Conservation (phyloP, 2,113 vertebrate species). For the Synodontis membranacea region DNA sequence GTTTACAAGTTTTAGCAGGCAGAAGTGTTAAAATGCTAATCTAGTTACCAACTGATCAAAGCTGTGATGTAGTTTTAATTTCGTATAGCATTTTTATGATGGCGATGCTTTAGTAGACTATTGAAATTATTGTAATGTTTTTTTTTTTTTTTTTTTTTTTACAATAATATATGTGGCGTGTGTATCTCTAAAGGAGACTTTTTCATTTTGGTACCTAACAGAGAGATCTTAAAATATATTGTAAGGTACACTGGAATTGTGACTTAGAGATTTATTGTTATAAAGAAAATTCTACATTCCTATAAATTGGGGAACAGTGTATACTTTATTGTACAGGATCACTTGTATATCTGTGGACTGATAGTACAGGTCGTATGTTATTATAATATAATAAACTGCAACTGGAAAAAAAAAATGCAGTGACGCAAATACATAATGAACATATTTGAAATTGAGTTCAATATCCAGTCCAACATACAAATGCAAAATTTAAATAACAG, state of each 20-base stretch:
- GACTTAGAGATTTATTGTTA: slow-evolving; percentile 15
- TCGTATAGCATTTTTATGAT: slow-evolving; percentile 5
- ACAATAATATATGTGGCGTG: slow-evolving; percentile 51
- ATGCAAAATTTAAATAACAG: slow-evolving; percentile 23
- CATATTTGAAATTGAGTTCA: background rate
- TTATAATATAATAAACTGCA: slow-evolving; percentile 12
- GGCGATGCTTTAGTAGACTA: slow-evolving; percentile 1
- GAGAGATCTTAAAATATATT: slow-evolving; percentile 33
- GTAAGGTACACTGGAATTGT: slow-evolving; percentile 4
- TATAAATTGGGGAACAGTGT: slow-evolving; percentile 47
- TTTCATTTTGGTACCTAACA: slow-evolving; percentile 44
- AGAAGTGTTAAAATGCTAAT: slow-evolving; percentile 4
- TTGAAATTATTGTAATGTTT: slow-evolving; percentile 5
- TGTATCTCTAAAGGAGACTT: slow-evolving; percentile 29
- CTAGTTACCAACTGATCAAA: slow-evolving; percentile 20
- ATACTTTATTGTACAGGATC: slow-evolving; percentile 40
- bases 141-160: background rate
- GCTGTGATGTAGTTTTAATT: background rate
- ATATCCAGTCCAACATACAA: background rate
- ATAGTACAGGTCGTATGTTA: slow-evolving; percentile 48
- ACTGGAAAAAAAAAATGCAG: slow-evolving; percentile 32
- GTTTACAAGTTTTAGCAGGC: slow-evolving; percentile 29
- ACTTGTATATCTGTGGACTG: slow-evolving; percentile 24
- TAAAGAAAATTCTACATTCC: background rate
- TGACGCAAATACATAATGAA: background rate